Evolutionary conservation across 2,888 invertebrate genomes (phyloP).

Genomic region (Chouioia cunea): DNA sequence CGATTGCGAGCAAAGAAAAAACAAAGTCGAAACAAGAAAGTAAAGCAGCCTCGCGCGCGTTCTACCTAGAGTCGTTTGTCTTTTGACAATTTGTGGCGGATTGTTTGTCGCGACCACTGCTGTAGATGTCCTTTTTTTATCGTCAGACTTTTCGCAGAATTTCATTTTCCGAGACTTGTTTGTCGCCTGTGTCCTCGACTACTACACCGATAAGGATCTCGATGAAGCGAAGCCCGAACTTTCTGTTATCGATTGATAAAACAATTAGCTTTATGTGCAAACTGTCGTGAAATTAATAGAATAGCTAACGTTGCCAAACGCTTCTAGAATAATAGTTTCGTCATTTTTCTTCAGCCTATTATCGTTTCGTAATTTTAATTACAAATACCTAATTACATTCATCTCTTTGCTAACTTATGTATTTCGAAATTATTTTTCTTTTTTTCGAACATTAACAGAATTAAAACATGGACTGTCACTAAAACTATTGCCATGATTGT

Average conservation of each 20-base stretch:
- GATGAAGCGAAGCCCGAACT: no score
- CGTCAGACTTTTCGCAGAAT: conserved; percentile 28
- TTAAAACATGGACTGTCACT: no score
- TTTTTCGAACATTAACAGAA: no score
- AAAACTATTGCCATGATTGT: no score
- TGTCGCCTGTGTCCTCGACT: conserved; percentile 1
- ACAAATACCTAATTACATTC: no score
- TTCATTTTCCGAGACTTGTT: conserved; percentile 35
- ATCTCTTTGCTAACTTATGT: no score
- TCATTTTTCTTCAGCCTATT: not conserved
- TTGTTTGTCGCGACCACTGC: conserved; percentile 29
- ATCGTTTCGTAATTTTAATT: not conserved
- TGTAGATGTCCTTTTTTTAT: not conserved
- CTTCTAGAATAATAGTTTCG: no score
- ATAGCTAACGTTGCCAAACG: no score
- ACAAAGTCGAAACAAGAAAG: conserved; percentile 41
- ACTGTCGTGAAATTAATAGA: no score
- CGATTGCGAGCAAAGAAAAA: conserved; percentile 26
- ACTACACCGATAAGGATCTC: not conserved
- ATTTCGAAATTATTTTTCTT: no score
- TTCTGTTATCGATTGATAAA: no score
- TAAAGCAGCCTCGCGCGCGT: conserved; percentile 33
- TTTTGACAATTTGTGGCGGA: conserved; percentile 33
- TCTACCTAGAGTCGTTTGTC: conserved; percentile 40
- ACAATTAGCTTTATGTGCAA: no score